phyloP scores from a whole-genome alignment of 2,797 vertebrate genomes.

The Cossypha caffra region DNA sequence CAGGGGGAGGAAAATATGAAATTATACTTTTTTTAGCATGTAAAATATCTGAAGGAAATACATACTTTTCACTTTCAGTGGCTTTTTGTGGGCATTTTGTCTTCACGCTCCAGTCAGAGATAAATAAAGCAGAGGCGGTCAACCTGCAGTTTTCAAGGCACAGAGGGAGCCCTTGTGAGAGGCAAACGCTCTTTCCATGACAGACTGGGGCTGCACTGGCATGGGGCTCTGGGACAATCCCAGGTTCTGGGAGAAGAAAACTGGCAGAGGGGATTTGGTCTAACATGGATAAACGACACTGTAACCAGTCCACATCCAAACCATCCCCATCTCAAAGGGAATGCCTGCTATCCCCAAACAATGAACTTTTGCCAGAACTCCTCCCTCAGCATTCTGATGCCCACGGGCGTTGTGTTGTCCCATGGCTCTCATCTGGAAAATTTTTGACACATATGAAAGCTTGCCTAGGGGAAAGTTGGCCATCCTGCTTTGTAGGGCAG shows the following conservation, averaged over 20 bases:
- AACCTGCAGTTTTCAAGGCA: background rate
- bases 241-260: background rate
- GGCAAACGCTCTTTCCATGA: background rate
- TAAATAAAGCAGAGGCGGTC: background rate
- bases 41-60: background rate
- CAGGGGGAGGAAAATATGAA: background rate
- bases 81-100: background rate
- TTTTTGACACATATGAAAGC: background rate
- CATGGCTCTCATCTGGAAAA: background rate
- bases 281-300: background rate
- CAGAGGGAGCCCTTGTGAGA: background rate
- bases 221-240: background rate
- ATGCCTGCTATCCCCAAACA: background rate
- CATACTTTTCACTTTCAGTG: background rate
- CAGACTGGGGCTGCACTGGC: fast-evolving
- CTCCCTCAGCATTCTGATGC: background rate
- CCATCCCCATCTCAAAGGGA: background rate
- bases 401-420: fast-evolving
- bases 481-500: background rate
- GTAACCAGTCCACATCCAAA: background rate
- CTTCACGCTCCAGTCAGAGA: background rate
- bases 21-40: background rate
- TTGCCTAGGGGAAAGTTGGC: background rate
- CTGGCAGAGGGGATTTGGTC: too few relatives aligned
- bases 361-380: background rate